These are phyloP conservation scores for Vanessa cardui DNA, from an alignment of 2,888 invertebrate species.

Conservation along the genomic window DNA sequence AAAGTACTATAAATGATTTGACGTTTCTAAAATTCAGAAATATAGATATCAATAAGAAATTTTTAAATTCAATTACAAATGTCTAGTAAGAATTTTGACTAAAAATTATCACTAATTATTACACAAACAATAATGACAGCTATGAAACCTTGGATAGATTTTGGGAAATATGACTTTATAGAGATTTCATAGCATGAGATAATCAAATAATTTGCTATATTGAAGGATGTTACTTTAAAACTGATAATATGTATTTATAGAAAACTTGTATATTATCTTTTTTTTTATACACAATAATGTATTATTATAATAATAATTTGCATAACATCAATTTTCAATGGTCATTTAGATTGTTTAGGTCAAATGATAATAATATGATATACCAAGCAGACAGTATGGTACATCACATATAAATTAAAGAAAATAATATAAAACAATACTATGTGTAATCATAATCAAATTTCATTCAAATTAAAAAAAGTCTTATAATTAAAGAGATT, in stretches of 20 bases:
- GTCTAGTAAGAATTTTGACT: slow-evolving; percentile 11
- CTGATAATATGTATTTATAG: background rate
- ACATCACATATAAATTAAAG: background rate
- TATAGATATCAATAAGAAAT: slow-evolving; percentile 2
- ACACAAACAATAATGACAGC: background rate
- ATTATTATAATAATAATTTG: background rate
- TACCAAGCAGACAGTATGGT: background rate
- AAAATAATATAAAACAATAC: background rate
- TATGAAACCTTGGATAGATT: background rate
- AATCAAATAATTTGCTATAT: too few relatives aligned
- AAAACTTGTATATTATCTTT: background rate
- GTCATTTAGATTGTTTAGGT: background rate
- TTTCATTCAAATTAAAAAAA: background rate
- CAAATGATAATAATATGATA: background rate
- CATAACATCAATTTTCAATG: background rate
- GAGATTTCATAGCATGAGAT: too few relatives aligned
- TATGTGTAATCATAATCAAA: background rate
- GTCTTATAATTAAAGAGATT: background rate
- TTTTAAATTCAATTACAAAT: background rate
- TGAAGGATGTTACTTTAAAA: background rate
- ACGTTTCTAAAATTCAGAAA: background rate
- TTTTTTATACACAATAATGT: background rate
- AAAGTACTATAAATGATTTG: background rate
- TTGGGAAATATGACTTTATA: background rate
- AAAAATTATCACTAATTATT: background rate